These are phyloP conservation scores for Philhelius pedissequus DNA, from an alignment of 2,888 invertebrate species.

Conservation along the genomic window DNA sequence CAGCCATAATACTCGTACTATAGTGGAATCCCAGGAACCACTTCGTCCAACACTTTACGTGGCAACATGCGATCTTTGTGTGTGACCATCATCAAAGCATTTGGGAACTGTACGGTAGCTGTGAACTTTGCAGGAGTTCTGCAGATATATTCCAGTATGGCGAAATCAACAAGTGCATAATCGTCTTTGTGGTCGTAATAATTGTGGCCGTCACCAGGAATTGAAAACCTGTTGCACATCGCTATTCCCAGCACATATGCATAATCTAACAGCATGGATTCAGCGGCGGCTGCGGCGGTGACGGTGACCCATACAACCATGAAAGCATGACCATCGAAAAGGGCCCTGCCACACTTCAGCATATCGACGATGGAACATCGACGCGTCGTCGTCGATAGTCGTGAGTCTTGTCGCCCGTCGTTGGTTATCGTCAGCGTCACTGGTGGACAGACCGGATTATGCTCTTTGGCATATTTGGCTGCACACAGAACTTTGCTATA, in stretches of 20 bases:
- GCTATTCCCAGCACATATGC: constrained; percentile 41
- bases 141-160: neutral
- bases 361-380: constrained; percentile 1
- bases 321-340: constrained; percentile 57
- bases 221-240: constrained; percentile 50
- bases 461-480: constrained; percentile 58
- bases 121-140: constrained; percentile 27
- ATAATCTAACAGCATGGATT: neutral
- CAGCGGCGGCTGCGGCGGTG: neutral
- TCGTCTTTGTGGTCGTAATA: neutral
- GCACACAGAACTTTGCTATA: neutral
- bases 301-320: constrained; percentile 19
- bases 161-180: constrained; percentile 55
- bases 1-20: neutral
- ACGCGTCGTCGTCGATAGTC: constrained; percentile 2
- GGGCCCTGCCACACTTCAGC: constrained; percentile 31
- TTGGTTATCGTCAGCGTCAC: neutral
- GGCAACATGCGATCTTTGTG: constrained; percentile 41
- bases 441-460: constrained; percentile 58
- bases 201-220: neutral
- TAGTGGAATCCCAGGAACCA: constrained; percentile 23
- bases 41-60: constrained; percentile 40
- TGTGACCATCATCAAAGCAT: neutral
- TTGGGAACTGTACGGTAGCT: constrained; percentile 38
- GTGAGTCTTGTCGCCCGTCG: neutral